phyloP scores from a whole-genome alignment of 2,113 vertebrate species.

The Sorex fumeus region DNA sequence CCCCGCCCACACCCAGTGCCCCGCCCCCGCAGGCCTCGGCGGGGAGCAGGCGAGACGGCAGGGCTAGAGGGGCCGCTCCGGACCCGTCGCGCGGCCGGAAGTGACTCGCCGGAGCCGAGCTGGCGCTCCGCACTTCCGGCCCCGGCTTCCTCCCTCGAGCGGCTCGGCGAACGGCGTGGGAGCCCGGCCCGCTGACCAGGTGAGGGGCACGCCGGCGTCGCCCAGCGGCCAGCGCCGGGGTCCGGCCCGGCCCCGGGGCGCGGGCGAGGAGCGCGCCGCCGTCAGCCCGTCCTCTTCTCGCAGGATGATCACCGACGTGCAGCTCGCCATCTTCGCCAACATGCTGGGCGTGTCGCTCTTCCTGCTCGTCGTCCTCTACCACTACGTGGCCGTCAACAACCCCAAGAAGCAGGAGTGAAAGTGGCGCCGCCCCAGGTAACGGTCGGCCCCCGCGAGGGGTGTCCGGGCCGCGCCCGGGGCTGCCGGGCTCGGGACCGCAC shows the following conservation, averaged over 20 bases:
- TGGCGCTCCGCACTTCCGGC: constrained; percentile 47
- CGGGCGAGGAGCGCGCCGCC: neutral
- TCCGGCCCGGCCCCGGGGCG: neutral
- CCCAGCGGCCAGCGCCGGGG: neutral
- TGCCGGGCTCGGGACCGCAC: constrained; percentile 27
- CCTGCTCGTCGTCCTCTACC: constrained; percentile 96
- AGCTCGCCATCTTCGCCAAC: constrained; percentile 98
- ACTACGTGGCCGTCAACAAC: constrained; percentile 99
- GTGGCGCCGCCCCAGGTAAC: constrained; percentile 78
- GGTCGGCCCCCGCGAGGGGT: constrained; percentile 25
- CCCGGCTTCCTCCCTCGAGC: neutral
- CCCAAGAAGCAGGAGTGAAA: constrained; percentile 96
- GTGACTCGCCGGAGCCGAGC: neutral
- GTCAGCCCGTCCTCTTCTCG: constrained; percentile 57
- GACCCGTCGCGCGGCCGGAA: constrained; percentile 46
- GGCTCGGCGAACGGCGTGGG: fast-evolving
- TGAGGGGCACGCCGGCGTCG: constrained; percentile 58
- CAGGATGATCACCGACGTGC: constrained; percentile 98
- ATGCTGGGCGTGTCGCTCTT: constrained; percentile 98
- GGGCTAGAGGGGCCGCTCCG: constrained; percentile 66
- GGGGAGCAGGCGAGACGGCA: constrained; percentile 61
- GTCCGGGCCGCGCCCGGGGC: constrained; percentile 56
- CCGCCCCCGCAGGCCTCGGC: neutral
- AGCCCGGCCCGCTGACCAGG: constrained; percentile 29
- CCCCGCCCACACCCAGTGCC: neutral